A percentile compares a stretch with the other conserved stretches of the same genome.
These are phyloP conservation scores for Chunga burmeisteri DNA, from an alignment of 2,113 vertebrate genomes.

Conservation along the genomic window DNA sequence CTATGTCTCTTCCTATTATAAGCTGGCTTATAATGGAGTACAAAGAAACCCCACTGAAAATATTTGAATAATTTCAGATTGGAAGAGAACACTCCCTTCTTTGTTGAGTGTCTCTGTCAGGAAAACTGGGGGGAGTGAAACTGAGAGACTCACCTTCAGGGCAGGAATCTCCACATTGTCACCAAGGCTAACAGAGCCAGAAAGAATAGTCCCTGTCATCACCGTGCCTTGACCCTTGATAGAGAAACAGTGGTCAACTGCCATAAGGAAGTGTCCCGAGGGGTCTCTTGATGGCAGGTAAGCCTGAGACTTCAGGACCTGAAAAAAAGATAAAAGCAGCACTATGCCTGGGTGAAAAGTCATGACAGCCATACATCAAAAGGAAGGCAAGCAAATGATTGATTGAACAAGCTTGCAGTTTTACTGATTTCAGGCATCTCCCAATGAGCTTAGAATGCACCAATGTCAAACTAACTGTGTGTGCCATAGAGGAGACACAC, in stretches of 20 bases:
- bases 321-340: slow-evolving; percentile 54
- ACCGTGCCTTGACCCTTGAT: slow-evolving; percentile 97
- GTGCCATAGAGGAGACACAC: neutral
- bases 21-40: neutral
- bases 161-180: slow-evolving; percentile 95
- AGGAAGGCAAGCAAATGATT: neutral
- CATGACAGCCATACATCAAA: neutral
- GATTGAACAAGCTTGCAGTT: slow-evolving; percentile 33
- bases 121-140: neutral
- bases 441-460: slow-evolving; percentile 16
- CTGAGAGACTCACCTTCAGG: slow-evolving; percentile 85
- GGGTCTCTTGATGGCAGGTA: slow-evolving; percentile 90
- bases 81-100: neutral
- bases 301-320: slow-evolving; percentile 91
- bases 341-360: slow-evolving; percentile 32
- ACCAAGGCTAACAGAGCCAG: slow-evolving; percentile 88
- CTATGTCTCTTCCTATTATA: neutral
- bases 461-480: slow-evolving; percentile 33
- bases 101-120: neutral
- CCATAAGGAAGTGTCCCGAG: slow-evolving; percentile 90
- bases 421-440: slow-evolving; percentile 18
- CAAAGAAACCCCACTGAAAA: neutral
- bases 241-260: slow-evolving; percentile 97
- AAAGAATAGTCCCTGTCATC: slow-evolving; percentile 97
- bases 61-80: neutral